A percentile compares a stretch with the other conserved stretches of the same genome.
These are phyloP conservation scores for Octodon degus DNA, from an alignment of 2,113 vertebrate genomes.

Conservation along the genomic window DNA sequence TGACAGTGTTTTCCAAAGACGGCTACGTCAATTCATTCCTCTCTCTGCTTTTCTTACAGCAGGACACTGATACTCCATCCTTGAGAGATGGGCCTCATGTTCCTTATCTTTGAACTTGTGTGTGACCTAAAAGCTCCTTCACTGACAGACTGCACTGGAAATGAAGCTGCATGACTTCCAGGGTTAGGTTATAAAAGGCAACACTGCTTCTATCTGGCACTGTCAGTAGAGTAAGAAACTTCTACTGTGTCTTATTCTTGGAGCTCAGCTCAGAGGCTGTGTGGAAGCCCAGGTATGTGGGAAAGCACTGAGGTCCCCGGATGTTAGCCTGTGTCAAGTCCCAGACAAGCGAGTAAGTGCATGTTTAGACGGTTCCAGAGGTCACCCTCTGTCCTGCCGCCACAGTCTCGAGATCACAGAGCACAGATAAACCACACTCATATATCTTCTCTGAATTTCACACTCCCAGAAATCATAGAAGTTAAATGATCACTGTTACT, in stretches of 20 bases:
- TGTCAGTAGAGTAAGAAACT: too few relatives aligned
- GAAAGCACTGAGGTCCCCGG: not conserved
- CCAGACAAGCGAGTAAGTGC: not conserved
- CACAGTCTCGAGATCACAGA: not conserved
- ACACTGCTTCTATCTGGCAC: not conserved
- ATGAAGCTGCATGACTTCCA: not conserved
- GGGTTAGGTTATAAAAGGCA: not conserved
- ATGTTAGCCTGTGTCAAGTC: not conserved
- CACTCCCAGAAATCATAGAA: not conserved
- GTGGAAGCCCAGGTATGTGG: not conserved
- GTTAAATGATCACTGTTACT: not conserved
- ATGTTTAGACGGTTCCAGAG: not conserved
- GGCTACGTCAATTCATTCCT: fast-evolving
- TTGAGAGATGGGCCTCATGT: not conserved
- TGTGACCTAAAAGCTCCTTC: not conserved
- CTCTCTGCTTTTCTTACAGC: not conserved
- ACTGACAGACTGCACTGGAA: not conserved
- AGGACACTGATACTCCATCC: not conserved
- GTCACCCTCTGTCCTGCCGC: not conserved
- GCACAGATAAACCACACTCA: not conserved
- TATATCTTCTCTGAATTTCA: not conserved
- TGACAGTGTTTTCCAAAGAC: not conserved
- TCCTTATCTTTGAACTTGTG: not conserved
- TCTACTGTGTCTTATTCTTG: not conserved
- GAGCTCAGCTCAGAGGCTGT: not conserved